Evolutionary conservation across 2,888 invertebrate genomes (phyloP), one percentile per base, ranked within the genome.

Genomic region (Eupithecia tripunctaria): DNA sequence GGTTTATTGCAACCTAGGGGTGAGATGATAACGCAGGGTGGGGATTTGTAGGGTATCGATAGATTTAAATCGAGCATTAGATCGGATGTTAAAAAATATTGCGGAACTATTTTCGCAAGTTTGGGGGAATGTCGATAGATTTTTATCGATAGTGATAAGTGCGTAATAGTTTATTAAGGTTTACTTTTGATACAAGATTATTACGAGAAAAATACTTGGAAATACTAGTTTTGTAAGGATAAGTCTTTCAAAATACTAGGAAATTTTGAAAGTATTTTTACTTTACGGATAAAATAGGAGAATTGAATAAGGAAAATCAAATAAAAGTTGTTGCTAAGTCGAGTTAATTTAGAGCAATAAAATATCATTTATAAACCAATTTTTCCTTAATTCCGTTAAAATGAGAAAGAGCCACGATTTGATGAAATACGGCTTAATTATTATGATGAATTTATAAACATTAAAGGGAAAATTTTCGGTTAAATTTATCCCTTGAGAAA

Each of bases 1-100:
- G 74, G 76, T 79, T 80, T 80, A 80, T 80, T 78, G 80, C 79
- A 77, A 76, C 71, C 72, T 72, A 73, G 73, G 76, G 80, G 77
- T 79, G 70, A 66, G 79, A 73, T 72, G 75, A 75, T 71, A 65
- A 60, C 41, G 43, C 68, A 27, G 65, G 43, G 59, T 47, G 68
- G 68, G 74, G 71, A 71, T 68, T 68, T 66, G 67, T 67, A 62
- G 68, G 73, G 67, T 65, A 71, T 71, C 74, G 74, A 74, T 74
- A 71, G 71, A 74, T 74, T 74, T 69, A 74, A 74, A 74, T 69
- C 71, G 71, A 56, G 38, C 67, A 71, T 71, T 67, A 68, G 51
- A 68, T 65, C 66, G 47, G 70, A 38, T 70, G 67, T 76, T 70
- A 65, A 72, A 47, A 74, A 71, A 72, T 71, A 75, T 73, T 70